phyloP scores from a whole-genome alignment of 2,797 vertebrate genomes.

The Poecile montanus region DNA sequence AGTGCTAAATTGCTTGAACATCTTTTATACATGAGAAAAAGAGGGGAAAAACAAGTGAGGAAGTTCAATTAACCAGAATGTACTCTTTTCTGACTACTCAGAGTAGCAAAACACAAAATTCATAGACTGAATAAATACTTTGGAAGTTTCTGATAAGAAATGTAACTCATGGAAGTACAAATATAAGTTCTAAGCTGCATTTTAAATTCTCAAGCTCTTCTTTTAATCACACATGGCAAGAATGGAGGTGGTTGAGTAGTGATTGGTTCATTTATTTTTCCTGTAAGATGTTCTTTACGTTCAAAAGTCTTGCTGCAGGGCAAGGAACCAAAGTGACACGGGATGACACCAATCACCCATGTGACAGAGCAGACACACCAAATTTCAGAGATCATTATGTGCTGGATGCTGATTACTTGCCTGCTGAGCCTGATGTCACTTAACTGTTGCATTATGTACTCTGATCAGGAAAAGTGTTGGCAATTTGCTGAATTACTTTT shows the following conservation, averaged over 20 bases:
- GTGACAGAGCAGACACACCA: neutral
- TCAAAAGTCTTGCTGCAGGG: neutral
- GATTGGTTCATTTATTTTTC: neutral
- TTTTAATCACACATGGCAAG: neutral
- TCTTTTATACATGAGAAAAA: neutral
- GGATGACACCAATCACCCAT: neutral
- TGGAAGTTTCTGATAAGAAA: neutral
- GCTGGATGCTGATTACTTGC: neutral
- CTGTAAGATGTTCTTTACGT: neutral
- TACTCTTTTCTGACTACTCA: neutral
- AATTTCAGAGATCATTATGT: neutral
- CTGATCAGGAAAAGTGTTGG: constrained; percentile 15
- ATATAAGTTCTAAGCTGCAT: neutral
- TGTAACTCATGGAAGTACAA: neutral
- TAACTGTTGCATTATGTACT: neutral
- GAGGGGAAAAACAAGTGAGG: neutral
- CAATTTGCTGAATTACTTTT: constrained; percentile 47
- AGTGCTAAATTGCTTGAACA: neutral
- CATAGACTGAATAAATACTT: neutral
- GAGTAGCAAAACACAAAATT: neutral
- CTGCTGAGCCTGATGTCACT: constrained; percentile 10
- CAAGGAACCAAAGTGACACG: neutral
- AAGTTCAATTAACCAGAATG: neutral
- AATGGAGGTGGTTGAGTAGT: neutral
- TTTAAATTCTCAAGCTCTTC: neutral